phyloP scores from a whole-genome alignment of 2,113 vertebrate genomes.

The Peucedramus taeniatus region DNA sequence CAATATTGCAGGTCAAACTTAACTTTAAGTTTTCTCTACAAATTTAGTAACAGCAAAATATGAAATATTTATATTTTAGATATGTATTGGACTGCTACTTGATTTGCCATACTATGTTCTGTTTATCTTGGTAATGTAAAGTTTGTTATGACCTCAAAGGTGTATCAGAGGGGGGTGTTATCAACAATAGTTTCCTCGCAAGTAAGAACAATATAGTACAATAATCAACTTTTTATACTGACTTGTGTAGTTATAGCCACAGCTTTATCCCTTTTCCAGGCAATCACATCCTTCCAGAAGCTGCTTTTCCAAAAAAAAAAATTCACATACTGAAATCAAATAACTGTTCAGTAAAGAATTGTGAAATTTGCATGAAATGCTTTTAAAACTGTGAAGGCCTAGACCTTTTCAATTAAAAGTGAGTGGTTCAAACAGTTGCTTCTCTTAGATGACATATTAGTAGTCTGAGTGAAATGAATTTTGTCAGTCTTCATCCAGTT shows the following conservation, averaged over 20 bases:
- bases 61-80: background rate
- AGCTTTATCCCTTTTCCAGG: background rate
- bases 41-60: background rate
- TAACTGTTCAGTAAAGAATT: background rate
- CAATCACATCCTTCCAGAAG: background rate
- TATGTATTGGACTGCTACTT: background rate
- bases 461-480: background rate
- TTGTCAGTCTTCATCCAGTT: background rate
- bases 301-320: background rate
- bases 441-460: background rate
- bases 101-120: background rate
- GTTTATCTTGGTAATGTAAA: background rate
- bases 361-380: background rate
- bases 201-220: background rate
- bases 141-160: background rate
- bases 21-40: background rate
- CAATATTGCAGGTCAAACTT: background rate
- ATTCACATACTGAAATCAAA: background rate
- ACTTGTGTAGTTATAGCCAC: background rate
- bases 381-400: background rate
- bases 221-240: background rate
- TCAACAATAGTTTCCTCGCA: background rate
- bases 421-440: background rate
- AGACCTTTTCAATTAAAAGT: background rate
- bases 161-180: background rate